Base-by-base conservation (phyloP, 2,797 vertebrate genomes). In the Chlorospingus flavigularis region DNA sequence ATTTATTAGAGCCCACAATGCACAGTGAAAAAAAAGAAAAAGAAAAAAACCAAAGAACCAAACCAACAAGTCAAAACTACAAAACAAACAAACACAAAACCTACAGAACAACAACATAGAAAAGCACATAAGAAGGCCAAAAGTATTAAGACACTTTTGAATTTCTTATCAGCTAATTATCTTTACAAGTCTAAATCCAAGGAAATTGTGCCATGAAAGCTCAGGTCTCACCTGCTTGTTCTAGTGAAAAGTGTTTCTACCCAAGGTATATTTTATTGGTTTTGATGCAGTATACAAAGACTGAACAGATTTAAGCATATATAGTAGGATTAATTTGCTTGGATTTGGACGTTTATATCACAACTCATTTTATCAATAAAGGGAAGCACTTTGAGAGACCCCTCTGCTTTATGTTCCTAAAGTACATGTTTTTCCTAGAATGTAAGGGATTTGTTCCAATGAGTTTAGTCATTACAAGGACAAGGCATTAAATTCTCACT, bases 31-130 rank as follows among this genome's bases (percentile, higher is more conserved):
- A 17, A 13, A 21, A 13, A 43, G 17, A 5, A 33, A 33, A 8
- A 4, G 16, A 25, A 33, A 2, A 55, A 40, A 40, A 10, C 7
- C 24, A 26, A n/a, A 24, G 25, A 1, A 1, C 4, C 11, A 25
- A 17, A 17, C 13, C 20, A 35, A 50, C 42, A 45, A 12, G 4
- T 13, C 15, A 10, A 42, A 54, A 28, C 11, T 21, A 25, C 9
- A 58, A 21, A 72, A 24, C 6, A 24, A 43, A 51, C 12, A 28
- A 33, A 24, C 3, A 37, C 14, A 67, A 33, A 0, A 1, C 7
- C 15, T 14, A 35, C 6, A 37, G 20, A 43, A 25, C 4, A 43
- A 12, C 7, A 43, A 19, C 13, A 31, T 5, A 20, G 11, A 19
- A 35, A 21, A 26, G 4, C 13, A 33, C 28, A 7, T 40, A 61